These are phyloP conservation scores for Thalpophila matura DNA, from an alignment of 2,888 invertebrate genomes.

Conservation along the genomic window DNA sequence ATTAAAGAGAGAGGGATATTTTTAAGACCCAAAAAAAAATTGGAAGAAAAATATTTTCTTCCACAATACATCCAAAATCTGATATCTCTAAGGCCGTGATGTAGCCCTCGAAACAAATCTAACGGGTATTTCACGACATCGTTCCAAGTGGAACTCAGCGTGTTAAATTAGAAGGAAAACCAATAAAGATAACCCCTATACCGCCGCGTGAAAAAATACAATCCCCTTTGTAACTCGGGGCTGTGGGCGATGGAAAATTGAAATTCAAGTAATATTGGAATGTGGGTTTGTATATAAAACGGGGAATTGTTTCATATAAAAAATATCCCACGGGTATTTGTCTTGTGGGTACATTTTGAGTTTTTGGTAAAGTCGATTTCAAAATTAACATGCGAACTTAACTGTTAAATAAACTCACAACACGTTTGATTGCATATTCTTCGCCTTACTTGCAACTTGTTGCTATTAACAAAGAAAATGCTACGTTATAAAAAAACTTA, in stretches of 20 bases:
- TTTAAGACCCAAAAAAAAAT: no score
- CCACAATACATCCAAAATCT: background rate
- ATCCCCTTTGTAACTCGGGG: constrained; percentile 46
- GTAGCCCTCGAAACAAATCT: constrained; percentile 30
- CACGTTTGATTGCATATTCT: no score
- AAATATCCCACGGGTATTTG: constrained; percentile 33
- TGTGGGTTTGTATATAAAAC: constrained; percentile 46
- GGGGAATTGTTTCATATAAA: constrained; percentile 44
- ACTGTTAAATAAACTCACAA: no score
- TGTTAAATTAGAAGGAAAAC: constrained; percentile 71
- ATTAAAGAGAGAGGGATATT: no score
- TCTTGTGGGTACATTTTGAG: constrained; percentile 19
- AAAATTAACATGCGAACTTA: no score
- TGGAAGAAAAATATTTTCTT: no score
- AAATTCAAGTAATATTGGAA: constrained; percentile 63
- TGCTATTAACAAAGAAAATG: no score
- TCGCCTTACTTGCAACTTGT: no score
- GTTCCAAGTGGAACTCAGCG: constrained; percentile 43
- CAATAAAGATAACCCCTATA: constrained; percentile 67
- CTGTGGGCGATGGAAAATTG: constrained; percentile 56
- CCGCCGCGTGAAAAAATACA: constrained; percentile 57
- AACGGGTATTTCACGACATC: constrained; percentile 38
- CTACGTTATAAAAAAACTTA: no score
- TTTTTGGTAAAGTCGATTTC: background rate
- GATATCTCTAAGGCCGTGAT: constrained; percentile 17